These are phyloP conservation scores for Psammodynastes pulverulentus DNA, from an alignment of 2,113 vertebrate species.

Conservation along the genomic window DNA sequence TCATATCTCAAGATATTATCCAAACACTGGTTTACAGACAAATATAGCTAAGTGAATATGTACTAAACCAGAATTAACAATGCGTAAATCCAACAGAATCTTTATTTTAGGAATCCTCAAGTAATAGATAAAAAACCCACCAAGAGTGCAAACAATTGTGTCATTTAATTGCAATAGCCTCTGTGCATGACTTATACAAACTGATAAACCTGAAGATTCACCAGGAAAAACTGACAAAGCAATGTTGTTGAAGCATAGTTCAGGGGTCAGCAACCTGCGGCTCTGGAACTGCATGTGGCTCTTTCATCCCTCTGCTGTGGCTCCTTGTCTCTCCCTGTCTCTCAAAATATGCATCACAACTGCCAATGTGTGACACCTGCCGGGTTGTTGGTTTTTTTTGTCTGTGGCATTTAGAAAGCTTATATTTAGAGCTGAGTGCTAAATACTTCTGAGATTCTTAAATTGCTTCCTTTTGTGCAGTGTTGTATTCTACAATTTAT, in stretches of 20 bases:
- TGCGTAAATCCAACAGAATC: background rate
- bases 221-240: background rate
- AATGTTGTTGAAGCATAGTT: background rate
- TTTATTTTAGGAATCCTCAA: background rate
- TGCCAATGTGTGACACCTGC: too few relatives aligned
- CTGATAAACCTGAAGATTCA: background rate
- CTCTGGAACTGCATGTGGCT: too few relatives aligned
- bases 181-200: background rate
- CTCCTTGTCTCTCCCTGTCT: too few relatives aligned
- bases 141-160: background rate
- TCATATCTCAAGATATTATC: background rate
- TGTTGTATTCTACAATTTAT: too few relatives aligned
- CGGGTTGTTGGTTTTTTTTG: too few relatives aligned
- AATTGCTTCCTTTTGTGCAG: too few relatives aligned
- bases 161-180: background rate
- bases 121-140: background rate
- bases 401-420: too few relatives aligned
- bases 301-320: too few relatives aligned
- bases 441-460: too few relatives aligned
- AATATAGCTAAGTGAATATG: background rate
- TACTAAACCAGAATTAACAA: background rate
- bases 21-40: background rate
- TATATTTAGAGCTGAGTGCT: too few relatives aligned
- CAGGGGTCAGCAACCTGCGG: too few relatives aligned
- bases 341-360: too few relatives aligned